Base-by-base conservation (phyloP, 1,140 invertebrate genomes). In the Pseudomyrmex sp. region DNA sequence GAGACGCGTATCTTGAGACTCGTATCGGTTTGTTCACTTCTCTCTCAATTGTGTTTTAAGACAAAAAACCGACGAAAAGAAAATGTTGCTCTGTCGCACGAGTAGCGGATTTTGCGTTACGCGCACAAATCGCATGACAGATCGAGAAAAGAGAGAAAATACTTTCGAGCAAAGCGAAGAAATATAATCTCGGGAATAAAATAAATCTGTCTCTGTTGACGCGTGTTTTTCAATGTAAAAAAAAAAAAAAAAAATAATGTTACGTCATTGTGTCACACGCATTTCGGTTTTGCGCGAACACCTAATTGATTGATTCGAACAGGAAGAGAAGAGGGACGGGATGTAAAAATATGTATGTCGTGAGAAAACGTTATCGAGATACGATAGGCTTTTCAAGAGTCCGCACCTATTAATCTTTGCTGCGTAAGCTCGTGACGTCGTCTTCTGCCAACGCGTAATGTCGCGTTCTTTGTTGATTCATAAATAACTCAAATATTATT, bases 361-460 rank as follows among this genome's bases (percentile, higher is more conserved):
- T n/a, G 12, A 20, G 44, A 15, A 7, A 13, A 63, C 26, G 15
- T 75, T 56, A 76, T 54, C 59, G 46, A 83, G 50, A 76, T 48
- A 12, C 12, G 9, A 75, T 12, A 13, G 13, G 13, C 10, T 2
- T 68, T 77, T 58, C 54, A 44, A 44, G 15, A 20, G 18, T 10
- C 10, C 26, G 9, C 12, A 15, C 15, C 54, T 72, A 80, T 54
- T 72, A 70, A 80, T 79, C 20, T 79, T 59, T 59, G 65, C 54
- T 72, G n/a, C 5, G 54, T 79, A 79, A 79, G 50, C 26, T 66
- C 13, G 63, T 10, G 52, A 58, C 35, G 35, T 35, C 35, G 35
- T 35, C 56, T 76, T 56, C 20, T 54, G 20, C 59, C 44, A n/a
- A 68, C 63, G 35, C 58, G 58, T 26, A 35, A 35, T 61, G 18